A percentile compares a stretch with the other conserved stretches of the same genome.
Evolutionary conservation across 1,140 invertebrate species (phyloP).

Genomic region (Atopsyche davidsoni): DNA sequence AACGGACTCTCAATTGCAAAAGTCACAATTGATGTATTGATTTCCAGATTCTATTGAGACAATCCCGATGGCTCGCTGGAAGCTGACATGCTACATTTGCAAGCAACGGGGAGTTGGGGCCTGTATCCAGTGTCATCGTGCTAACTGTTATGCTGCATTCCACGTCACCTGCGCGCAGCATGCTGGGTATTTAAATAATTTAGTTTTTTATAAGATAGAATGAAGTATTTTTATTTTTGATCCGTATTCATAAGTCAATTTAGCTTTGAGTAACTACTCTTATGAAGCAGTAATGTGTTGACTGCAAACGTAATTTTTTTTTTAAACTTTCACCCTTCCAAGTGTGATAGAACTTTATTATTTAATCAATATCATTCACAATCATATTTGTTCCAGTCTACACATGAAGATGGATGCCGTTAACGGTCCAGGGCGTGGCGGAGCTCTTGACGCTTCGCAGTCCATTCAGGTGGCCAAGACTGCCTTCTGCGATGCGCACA

Average conservation of each 20-base stretch:
- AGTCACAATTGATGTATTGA: not conserved
- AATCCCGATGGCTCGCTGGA: constrained; percentile 92
- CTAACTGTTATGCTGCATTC: constrained; percentile 94
- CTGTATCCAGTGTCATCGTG: constrained; percentile 97
- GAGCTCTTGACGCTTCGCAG: constrained; percentile 51
- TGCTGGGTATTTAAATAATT: no score
- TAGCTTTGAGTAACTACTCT: no score
- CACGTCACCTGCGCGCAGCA: constrained; percentile 98
- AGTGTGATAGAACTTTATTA: no score
- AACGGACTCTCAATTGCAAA: not conserved
- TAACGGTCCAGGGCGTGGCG: constrained; percentile 57
- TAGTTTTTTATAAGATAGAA: no score
- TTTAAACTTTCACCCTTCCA: no score
- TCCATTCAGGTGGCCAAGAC: constrained; percentile 87
- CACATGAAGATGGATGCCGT: constrained; percentile 95
- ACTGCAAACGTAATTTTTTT: not conserved
- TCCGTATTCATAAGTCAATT: no score
- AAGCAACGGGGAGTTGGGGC: constrained; percentile 90
- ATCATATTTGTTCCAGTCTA: constrained; percentile 36
- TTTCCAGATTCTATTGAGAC: constrained; percentile 81
- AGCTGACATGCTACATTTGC: constrained; percentile 93
- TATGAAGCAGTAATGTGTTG: no score
- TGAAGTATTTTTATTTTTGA: no score
- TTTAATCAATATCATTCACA: not conserved
- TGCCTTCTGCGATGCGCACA: constrained; percentile 92